Base-by-base conservation (phyloP, 1,140 invertebrate species). In the Drosophila gunungcola region DNA sequence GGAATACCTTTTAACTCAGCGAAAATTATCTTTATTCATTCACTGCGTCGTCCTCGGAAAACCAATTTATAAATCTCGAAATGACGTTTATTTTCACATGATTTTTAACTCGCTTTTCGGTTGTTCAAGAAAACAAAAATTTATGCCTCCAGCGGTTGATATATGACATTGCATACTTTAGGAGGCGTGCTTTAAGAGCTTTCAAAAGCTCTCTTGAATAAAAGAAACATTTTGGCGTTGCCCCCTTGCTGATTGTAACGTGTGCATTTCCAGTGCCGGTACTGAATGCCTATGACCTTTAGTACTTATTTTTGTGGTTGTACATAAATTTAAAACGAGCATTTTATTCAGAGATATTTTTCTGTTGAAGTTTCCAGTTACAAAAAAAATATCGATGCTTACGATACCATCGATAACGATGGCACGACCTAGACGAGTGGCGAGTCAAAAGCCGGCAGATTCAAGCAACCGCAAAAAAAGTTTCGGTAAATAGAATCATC, bases 81-180 rank as follows among this genome's bases (percentile, higher is more conserved):
- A 9, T 13, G 7, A 4, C 4, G 11, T 10, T 2, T 7, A 25
- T n/a, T 41, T 55, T 25, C 13, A 55, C 53, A 27, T 41, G n/a
- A 6, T 56, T 13, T 29, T 3, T 39, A 29, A 25, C 29, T 9
- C n/a, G 25, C 4, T 48, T 55, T 55, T 16, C 29, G 6, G 10
- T 55, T 55, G 4, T 42, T n/a, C 25, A 55, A 16, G 6, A 12
- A 25, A 38, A 36, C 13, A 52, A 52, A 29, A 29, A 10, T 16
- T 16, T 27, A 7, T 55, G 11, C 11, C 9, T 36, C 10, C 32
- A 32, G 21, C 29, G 29, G 48, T 51, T 55, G 32, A 38, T 42
- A 13, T 58, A 62, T 62, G 60, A 34, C 52, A 62, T 42, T 58
- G 60, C 60, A 62, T 62, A 58, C 60, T 42, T 42, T 42, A n/a